These are phyloP conservation scores for Piscicola geometra DNA, from an alignment of 2,888 invertebrate species.

Conservation along the genomic window DNA sequence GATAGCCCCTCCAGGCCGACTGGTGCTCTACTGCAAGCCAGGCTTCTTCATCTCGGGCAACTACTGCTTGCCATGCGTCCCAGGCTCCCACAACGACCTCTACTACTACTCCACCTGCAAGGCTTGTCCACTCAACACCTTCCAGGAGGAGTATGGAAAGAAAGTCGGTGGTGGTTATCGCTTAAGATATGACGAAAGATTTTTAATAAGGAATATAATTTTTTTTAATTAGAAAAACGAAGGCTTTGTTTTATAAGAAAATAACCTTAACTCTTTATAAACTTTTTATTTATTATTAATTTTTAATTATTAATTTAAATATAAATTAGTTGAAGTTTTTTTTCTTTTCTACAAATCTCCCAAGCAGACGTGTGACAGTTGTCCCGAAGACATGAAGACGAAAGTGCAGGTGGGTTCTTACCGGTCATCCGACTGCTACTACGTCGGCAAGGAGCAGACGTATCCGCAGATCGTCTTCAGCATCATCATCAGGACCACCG, in stretches of 20 bases:
- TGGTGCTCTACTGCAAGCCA: not conserved
- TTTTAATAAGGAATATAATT: no score
- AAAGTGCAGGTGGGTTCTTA: conserved; percentile 11
- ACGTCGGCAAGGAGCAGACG: not conserved
- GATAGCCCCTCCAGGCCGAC: not conserved
- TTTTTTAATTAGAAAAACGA: no score
- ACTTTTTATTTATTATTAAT: no score
- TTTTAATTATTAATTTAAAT: no score
- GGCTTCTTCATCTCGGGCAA: not conserved
- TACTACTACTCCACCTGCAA: not conserved
- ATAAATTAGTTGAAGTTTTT: no score
- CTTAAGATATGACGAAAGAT: no score
- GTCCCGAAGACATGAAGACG: not conserved
- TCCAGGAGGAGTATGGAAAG: conserved; percentile 20
- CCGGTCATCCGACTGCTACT: not conserved
- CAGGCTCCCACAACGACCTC: conserved; percentile 18
- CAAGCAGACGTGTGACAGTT: conserved; percentile 20
- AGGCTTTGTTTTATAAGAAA: no score
- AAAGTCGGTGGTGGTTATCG: no score
- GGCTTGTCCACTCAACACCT: conserved; percentile 21
- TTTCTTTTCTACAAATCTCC: no score
- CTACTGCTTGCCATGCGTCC: conserved; percentile 18
- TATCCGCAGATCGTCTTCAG: not conserved
- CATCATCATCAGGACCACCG: not conserved
- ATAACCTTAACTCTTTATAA: no score